Evolutionary conservation across 2,113 vertebrate genomes (phyloP), one percentile per base, ranked within the genome.

Genomic region (Numida meleagris): DNA sequence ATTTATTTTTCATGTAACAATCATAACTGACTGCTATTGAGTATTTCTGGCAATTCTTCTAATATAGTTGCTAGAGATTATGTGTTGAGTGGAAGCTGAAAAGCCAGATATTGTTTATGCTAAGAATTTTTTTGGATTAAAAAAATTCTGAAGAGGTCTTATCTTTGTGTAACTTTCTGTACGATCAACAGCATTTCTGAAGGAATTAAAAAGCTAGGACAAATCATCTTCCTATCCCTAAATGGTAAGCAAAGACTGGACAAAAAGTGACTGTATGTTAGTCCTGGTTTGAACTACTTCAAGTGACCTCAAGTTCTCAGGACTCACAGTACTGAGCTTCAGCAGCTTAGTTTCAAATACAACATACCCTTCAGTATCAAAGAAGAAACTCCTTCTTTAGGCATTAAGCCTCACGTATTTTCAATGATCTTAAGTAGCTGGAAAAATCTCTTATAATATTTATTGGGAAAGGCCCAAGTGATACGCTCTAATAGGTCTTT

Each of bases 21-120:
- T 57, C 88, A 86, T 88, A 94, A 93, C 40, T 40, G 90, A 86
- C 36, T 72, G 40, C 86, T 72, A 31, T 61, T 92, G 88, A 86
- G 80, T 40, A 62, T 61, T 70, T 43, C 59, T 92, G 85, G 72
- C 46, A 94, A 50, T 70, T 79, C 62, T 75, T 84, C 61, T 36
- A 84, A 40, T 45, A 24, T 10, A 74, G 59, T 12, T 82, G 71
- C 63, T 87, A 58, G 72, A 63, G 58, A 16, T 92, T 82, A 53
- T 29, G 45, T 73, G 42, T n/a, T 33, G 63, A 45, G 85, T 88
- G 61, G 71, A 89, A 85, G 50, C 20, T 87, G 45, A 80, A 95
- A 74, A 82, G 67, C 63, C 61, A 33, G 42, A 40, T 65, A 51
- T 20, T 82, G 66, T 84, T 90, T 63, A 38, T 65, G 48, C 68